Evolutionary conservation across 2,113 vertebrate species (phyloP).

Genomic region (Gorsachius goisagi): DNA sequence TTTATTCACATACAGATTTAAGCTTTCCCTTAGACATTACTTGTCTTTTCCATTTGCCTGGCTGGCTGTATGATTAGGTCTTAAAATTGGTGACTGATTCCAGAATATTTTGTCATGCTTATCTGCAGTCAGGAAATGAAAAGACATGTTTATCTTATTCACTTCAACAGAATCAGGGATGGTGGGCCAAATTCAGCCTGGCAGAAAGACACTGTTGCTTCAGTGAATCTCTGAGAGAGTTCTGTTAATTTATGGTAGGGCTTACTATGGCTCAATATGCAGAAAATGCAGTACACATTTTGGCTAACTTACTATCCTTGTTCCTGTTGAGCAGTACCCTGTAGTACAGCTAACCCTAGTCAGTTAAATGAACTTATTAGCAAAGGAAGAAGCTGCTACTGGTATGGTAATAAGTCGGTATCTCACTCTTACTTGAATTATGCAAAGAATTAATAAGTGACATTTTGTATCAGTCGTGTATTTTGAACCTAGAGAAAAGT

Average conservation of each 20-base stretch:
- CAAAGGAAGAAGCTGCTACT: neutral
- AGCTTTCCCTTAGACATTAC: neutral
- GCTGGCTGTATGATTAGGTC: neutral
- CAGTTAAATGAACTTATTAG: neutral
- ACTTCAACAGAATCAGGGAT: neutral
- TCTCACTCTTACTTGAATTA: neutral
- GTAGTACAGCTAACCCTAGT: neutral
- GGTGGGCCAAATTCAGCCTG: slow-evolving; percentile 8
- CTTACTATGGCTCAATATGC: neutral
- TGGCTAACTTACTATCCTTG: neutral
- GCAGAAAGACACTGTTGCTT: neutral
- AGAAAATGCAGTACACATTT: neutral
- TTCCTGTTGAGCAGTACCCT: neutral
- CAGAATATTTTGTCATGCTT: slow-evolving; percentile 21
- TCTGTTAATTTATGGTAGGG: neutral
- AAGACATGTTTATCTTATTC: slow-evolving; percentile 4
- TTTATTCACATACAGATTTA: neutral
- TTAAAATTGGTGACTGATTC: slow-evolving; percentile 10
- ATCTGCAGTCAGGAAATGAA: slow-evolving; percentile 40
- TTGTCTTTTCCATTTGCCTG: neutral
- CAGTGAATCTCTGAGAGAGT: neutral
- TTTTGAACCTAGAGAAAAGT: neutral
- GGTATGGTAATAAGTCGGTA: neutral
- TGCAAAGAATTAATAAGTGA: neutral
- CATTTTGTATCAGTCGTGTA: neutral